These are phyloP conservation scores for Megaleporinus macrocephalus DNA, from an alignment of 2,113 vertebrate species.

Conservation along the genomic window DNA sequence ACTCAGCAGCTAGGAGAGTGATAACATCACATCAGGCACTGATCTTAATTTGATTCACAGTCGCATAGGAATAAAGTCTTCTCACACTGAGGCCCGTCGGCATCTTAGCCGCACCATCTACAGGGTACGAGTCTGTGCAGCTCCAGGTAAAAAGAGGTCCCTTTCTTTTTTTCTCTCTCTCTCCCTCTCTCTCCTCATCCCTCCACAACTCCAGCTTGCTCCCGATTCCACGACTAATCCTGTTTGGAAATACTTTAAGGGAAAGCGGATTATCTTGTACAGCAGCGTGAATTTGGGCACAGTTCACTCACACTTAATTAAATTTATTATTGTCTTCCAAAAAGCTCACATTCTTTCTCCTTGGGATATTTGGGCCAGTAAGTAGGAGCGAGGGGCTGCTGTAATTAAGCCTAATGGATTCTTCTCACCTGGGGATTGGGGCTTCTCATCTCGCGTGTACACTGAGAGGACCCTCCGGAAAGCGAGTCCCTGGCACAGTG, in stretches of 20 bases:
- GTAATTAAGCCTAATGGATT: constrained; percentile 70
- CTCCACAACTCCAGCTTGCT: constrained; percentile 19
- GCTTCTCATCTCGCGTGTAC: not conserved
- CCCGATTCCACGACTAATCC: constrained; percentile 62
- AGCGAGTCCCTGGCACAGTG: constrained; percentile 9
- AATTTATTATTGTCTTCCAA: constrained; percentile 73
- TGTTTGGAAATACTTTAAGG: constrained; percentile 65
- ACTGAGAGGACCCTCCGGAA: not conserved
- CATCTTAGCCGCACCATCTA: constrained; percentile 27
- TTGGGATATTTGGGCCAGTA: constrained; percentile 55
- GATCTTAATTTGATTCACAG: not conserved
- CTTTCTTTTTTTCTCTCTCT: not conserved
- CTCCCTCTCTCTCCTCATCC: constrained; percentile 14
- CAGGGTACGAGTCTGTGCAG: constrained; percentile 15
- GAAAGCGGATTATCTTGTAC: constrained; percentile 66
- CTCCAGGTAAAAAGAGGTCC: not conserved
- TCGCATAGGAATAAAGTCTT: not conserved
- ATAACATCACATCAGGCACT: not conserved
- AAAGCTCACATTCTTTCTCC: constrained; percentile 52
- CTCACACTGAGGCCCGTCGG: not conserved
- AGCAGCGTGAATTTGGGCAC: constrained; percentile 60
- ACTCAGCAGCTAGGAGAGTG: not conserved
- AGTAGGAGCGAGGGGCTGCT: constrained; percentile 57
- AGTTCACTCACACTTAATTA: constrained; percentile 71
- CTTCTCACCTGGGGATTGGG: constrained; percentile 55